Evolutionary conservation across 2,888 invertebrate species (phyloP), one percentile per base, ranked within the genome.

Genomic region (Molorchus minor): DNA sequence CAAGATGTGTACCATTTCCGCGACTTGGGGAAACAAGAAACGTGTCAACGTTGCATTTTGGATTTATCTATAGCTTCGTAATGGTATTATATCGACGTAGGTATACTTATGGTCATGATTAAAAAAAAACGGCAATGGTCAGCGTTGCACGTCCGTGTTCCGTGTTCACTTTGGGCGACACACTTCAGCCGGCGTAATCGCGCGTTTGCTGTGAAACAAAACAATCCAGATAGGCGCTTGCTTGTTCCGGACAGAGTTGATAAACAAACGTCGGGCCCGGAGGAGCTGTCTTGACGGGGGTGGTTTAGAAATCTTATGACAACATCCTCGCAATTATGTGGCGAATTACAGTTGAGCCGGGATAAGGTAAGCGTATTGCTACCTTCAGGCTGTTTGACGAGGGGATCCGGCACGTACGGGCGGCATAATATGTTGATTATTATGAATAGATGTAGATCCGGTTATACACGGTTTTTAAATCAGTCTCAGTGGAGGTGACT

Each of bases 261-360:
- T 57, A 57, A 57, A 57, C 57, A 57, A 51, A 35, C 51, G 57
- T 40, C 36, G 15, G 40, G 52, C 52, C 52, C 41, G 52, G 41
- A 41, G 52, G 52, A n/a, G n/a, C n/a, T 41, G 29, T 52, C 52
- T 52, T 52, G 33, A 41, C 29, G 41, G 52, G 52, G 41, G 30
- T 29, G n/a, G 52, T 52, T 52, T 36, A 19, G 52, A 41, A 52
- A 52, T 52, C 52, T 52, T 52, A 52, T 19, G 41, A 41, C 52
- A 52, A 52, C 52, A 52, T 52, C 52, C 30, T 45, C 15, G 29
- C 52, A 41, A 52, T 52, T 52, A 52, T 52, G 41, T 41, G 52
- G 52, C 41, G 52, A 52, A 40, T 52, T 52, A 52, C 52, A 40
- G 29, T 21, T 41, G 41, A 41, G 41, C 52, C 41, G 12, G 52